Percentiles rank a stretch among this genome's conserved stretches.
Evolutionary conservation across 2,888 invertebrate genomes (phyloP).

Genomic region (Eledona agricola): DNA sequence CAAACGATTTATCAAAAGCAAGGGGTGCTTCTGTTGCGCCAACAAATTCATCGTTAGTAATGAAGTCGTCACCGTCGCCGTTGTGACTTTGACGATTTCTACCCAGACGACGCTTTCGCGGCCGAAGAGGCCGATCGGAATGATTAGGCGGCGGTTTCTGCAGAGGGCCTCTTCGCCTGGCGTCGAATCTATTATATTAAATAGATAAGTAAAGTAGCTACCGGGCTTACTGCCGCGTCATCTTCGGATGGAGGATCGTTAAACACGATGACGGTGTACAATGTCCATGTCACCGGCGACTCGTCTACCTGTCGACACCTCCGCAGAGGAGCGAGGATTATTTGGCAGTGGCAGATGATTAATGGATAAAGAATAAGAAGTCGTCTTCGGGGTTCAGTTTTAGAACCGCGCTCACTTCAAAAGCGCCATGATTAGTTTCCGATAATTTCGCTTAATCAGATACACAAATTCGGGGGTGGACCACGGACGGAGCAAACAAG

Average conservation of each 20-base stretch:
- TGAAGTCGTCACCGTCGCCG: no score
- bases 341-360: constrained; percentile 35
- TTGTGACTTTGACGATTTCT: no score
- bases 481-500: no score
- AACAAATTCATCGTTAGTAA: no score
- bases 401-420: no score
- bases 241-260: constrained; percentile 58
- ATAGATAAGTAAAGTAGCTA: constrained; percentile 62
- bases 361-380: constrained; percentile 26
- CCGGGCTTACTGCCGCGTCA: constrained; percentile 61
- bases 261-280: constrained; percentile 58
- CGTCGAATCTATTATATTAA: constrained; percentile 61
- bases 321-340: constrained; percentile 14
- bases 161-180: constrained; percentile 41
- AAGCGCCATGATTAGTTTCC: no score
- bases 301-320: constrained; percentile 33
- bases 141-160: constrained; percentile 31
- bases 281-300: constrained; percentile 41
- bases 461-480: no score
- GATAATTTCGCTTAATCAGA: no score
- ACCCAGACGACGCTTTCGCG: no score
- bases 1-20: no score
- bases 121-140: constrained; percentile 31
- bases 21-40: no score
- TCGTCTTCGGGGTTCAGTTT: no score